Evolutionary conservation across 2,797 vertebrate species (phyloP).

Genomic region (Scomberomorus guttatus): DNA sequence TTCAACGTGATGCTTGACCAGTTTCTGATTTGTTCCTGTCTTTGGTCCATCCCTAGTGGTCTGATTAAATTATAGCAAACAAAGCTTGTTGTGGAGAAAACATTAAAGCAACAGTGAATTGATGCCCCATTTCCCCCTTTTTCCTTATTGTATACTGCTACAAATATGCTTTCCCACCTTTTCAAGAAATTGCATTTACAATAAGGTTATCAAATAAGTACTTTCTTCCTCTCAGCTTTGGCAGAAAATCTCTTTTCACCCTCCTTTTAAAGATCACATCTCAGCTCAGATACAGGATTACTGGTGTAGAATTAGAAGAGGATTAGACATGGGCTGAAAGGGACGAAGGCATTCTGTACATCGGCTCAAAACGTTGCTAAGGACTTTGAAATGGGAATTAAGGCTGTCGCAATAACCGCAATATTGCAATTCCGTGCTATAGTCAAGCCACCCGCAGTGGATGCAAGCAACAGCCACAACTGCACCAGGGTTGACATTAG

Average conservation of each 20-base stretch:
- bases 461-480: too few relatives aligned
- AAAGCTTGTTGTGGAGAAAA: conserved; percentile 45
- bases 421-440: too few relatives aligned
- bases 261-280: conserved; percentile 37
- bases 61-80: conserved; percentile 57
- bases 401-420: too few relatives aligned
- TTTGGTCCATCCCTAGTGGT: conserved; percentile 27
- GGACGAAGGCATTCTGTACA: neutral
- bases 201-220: conserved; percentile 41
- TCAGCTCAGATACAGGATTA: conserved; percentile 49
- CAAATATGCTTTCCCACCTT: conserved; percentile 28
- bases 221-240: conserved; percentile 1
- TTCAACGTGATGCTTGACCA: conserved; percentile 34
- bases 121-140: conserved; percentile 8
- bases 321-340: conserved; percentile 27
- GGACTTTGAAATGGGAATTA: conserved; percentile 19
- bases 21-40: conserved; percentile 38
- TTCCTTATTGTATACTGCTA: conserved; percentile 29
- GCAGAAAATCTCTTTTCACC: conserved; percentile 30
- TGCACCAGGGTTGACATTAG: too few relatives aligned
- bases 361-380: neutral
- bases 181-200: conserved; percentile 58
- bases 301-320: conserved; percentile 39
- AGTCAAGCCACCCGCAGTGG: too few relatives aligned
- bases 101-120: conserved; percentile 35